These are phyloP conservation scores for Teinopalpus imperialis DNA, from an alignment of 2,888 invertebrate genomes.

Conservation along the genomic window DNA sequence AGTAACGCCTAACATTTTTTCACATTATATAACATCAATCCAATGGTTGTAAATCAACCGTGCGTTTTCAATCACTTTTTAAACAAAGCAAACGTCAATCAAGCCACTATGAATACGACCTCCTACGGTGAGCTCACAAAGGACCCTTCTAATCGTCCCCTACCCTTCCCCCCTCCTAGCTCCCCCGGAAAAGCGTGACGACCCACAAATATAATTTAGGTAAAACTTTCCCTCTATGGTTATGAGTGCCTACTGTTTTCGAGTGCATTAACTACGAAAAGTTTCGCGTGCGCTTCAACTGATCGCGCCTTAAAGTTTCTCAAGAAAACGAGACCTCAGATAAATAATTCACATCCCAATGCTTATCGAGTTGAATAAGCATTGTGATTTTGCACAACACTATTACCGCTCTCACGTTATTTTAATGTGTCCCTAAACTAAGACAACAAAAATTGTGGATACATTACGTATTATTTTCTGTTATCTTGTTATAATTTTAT, in stretches of 20 bases:
- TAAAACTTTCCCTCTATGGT: conserved; percentile 73
- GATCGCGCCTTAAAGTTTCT: conserved; percentile 21
- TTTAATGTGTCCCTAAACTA: too few relatives aligned
- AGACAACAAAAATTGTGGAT: too few relatives aligned
- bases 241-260: conserved; percentile 63
- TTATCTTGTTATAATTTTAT: too few relatives aligned
- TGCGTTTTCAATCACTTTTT: conserved; percentile 9
- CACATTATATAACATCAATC: too few relatives aligned
- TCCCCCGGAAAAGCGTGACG: conserved; percentile 77
- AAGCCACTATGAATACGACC: conserved; percentile 60
- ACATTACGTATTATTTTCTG: too few relatives aligned
- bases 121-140: conserved; percentile 66
- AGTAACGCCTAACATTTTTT: too few relatives aligned
- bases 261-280: conserved; percentile 59
- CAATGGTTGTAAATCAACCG: too few relatives aligned
- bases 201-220: conserved; percentile 82
- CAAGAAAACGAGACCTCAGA: conserved; percentile 1
- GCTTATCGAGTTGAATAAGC: conserved; percentile 2
- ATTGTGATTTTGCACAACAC: neutral
- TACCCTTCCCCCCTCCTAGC: conserved; percentile 37
- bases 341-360: conserved; percentile 16
- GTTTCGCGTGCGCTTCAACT: conserved; percentile 17
- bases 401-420: too few relatives aligned
- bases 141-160: conserved; percentile 75
- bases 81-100: conserved; percentile 20